phyloP scores from a whole-genome alignment of 1,140 invertebrate species.

The Matsumurasca onukii region DNA sequence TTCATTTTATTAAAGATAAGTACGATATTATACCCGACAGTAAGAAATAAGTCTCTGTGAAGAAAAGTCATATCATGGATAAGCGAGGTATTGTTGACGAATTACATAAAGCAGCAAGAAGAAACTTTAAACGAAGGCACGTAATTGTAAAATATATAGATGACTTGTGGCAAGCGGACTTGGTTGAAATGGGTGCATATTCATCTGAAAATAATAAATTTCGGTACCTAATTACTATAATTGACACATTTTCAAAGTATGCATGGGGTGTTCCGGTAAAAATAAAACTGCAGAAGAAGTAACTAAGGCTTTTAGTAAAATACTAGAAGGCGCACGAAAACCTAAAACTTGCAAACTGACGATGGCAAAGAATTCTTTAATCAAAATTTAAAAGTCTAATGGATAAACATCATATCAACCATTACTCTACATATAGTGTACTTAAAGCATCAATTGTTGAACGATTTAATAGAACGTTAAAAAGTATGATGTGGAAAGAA shows the following conservation, averaged over 20 bases:
- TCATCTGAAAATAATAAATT: not conserved
- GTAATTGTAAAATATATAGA: not conserved
- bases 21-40: not conserved
- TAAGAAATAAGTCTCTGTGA: not conserved
- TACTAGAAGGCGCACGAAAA: not conserved
- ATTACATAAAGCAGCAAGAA: conserved; percentile 39
- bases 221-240: not conserved
- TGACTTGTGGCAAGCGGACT: conserved; percentile 1
- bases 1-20: too few species aligned
- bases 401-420: not conserved
- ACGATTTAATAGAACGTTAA: conserved; percentile 1
- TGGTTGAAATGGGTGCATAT: not conserved
- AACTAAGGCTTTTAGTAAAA: not conserved
- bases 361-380: not conserved
- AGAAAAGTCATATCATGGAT: not conserved
- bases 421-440: not conserved
- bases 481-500: conserved; percentile 2
- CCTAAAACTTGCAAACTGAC: not conserved
- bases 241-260: not conserved
- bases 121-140: conserved; percentile 42
- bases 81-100: not conserved
- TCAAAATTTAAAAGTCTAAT: not conserved
- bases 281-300: not conserved
- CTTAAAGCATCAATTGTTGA: conserved; percentile 4
- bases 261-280: not conserved